Evolutionary conservation across 1,140 invertebrate genomes (phyloP).

Genomic region (Linepithema humile): DNA sequence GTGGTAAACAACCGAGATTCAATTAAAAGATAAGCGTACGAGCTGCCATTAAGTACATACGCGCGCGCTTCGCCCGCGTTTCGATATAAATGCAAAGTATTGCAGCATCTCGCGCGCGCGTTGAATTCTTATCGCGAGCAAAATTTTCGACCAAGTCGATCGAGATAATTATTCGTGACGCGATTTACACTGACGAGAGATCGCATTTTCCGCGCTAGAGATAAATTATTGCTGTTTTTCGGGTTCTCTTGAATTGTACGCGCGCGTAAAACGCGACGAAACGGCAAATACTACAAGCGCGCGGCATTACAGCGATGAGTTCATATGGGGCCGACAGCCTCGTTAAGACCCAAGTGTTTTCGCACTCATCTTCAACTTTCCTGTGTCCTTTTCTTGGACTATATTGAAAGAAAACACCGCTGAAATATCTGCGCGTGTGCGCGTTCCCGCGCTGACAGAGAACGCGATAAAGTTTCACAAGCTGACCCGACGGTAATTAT

Average conservation of each 20-base stretch:
- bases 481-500: slow-evolving; percentile 24
- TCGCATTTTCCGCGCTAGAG: background rate
- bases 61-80: slow-evolving; percentile 28
- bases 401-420: slow-evolving; percentile 52
- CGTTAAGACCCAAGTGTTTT: slow-evolving; percentile 39
- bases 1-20: slow-evolving; percentile 57
- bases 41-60: slow-evolving; percentile 11
- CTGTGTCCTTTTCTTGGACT: slow-evolving; percentile 18
- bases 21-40: slow-evolving; percentile 58
- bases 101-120: slow-evolving; percentile 34
- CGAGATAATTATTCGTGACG: background rate
- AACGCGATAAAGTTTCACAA: slow-evolving; percentile 37
- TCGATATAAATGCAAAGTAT: slow-evolving; percentile 28
- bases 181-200: background rate
- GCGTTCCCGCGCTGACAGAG: background rate
- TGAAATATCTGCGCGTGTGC: background rate
- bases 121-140: slow-evolving; percentile 40
- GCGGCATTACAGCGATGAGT: slow-evolving; percentile 16
- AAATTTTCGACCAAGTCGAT: background rate
- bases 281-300: background rate
- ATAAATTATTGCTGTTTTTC: background rate
- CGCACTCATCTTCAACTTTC: slow-evolving; percentile 7
- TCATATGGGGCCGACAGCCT: background rate
- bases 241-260: background rate
- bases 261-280: background rate